Evolutionary conservation across 92 coral and sea anemone genomes (phyloP).

Genomic region (Bergia sp.): DNA sequence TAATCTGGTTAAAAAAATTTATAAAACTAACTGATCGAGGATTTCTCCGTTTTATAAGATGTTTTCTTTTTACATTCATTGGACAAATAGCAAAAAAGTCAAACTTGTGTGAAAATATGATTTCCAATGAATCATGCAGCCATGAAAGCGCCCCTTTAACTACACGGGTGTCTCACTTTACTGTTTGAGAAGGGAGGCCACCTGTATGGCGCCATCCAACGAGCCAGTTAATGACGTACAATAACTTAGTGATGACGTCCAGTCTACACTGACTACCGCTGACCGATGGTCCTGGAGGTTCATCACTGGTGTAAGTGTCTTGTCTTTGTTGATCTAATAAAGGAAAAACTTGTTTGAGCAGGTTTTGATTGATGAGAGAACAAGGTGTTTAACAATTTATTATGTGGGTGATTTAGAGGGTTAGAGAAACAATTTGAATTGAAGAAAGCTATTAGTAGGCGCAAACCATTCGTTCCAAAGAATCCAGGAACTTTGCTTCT

Average conservation of each 20-base stretch:
- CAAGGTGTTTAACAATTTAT: neutral
- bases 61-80: too few species aligned
- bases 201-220: constrained; percentile 81
- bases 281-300: constrained; percentile 82
- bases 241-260: constrained; percentile 86
- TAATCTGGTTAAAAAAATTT: too few species aligned
- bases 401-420: too few species aligned
- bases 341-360: neutral
- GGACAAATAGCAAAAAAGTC: too few species aligned
- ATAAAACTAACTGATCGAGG: too few species aligned
- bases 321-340: constrained; percentile 67
- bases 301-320: constrained; percentile 68
- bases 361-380: neutral
- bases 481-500: too few species aligned
- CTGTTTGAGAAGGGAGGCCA: constrained; percentile 85
- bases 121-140: neutral
- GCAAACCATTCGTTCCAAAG: too few species aligned
- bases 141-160: neutral
- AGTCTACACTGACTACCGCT: constrained; percentile 94
- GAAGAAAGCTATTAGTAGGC: too few species aligned
- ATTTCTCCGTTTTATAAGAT: too few species aligned
- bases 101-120: too few species aligned
- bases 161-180: constrained; percentile 13
- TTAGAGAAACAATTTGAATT: too few species aligned
- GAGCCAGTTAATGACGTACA: constrained; percentile 95